Percentiles rank a stretch among this genome's conserved stretches.
These are phyloP conservation scores for Trematomus loennbergii DNA, from an alignment of 2,113 vertebrate genomes.

Conservation along the genomic window DNA sequence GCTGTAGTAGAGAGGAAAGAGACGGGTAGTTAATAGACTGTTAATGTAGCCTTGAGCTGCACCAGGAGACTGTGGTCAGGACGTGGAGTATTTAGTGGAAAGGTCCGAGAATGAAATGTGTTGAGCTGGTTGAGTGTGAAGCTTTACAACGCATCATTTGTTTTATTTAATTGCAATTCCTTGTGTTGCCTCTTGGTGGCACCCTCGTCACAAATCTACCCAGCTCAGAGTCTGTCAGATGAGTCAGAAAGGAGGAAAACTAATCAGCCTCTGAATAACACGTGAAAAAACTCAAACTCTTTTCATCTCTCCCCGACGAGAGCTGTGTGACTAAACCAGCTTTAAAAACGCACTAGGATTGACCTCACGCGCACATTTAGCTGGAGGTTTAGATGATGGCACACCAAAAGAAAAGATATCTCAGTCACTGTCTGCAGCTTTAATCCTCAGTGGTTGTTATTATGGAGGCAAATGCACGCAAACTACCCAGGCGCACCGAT, in stretches of 20 bases:
- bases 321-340: slow-evolving; percentile 44
- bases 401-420: background rate
- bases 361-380: slow-evolving; percentile 7
- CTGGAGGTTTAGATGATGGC: slow-evolving; percentile 3
- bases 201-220: slow-evolving; percentile 26
- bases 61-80: slow-evolving; percentile 12
- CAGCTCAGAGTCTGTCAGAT: background rate
- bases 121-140: background rate
- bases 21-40: slow-evolving; percentile 5
- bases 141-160: no score
- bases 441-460: slow-evolving; percentile 29
- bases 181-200: slow-evolving; percentile 64
- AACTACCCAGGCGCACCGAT: slow-evolving; percentile 15
- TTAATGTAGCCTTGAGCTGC: slow-evolving; percentile 17
- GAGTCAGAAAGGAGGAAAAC: slow-evolving; percentile 19
- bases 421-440: slow-evolving; percentile 21
- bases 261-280: slow-evolving; percentile 25
- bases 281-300: slow-evolving; percentile 24
- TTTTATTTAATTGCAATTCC: slow-evolving; percentile 40
- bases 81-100: background rate
- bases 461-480: slow-evolving; percentile 25
- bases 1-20: slow-evolving; percentile 6
- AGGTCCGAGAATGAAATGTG: background rate
- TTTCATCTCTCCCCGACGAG: slow-evolving; percentile 31
- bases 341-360: slow-evolving; percentile 15